Conservation (phyloP, 2,888 invertebrate species). For the Hedychridium roseum region DNA sequence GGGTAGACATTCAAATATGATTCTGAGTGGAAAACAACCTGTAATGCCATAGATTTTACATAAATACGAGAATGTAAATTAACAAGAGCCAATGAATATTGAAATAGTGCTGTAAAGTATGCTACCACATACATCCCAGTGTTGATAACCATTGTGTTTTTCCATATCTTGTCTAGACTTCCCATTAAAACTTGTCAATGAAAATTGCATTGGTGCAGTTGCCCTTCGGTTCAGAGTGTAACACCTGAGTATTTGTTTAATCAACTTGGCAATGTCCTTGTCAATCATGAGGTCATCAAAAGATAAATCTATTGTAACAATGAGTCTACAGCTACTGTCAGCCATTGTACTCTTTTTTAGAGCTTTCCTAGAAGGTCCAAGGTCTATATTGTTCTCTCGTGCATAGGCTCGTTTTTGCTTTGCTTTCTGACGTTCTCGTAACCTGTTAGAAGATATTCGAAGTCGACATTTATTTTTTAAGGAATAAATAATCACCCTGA, state of each 20-base stretch:
- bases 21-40: slow-evolving; percentile 76
- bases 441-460: slow-evolving; percentile 45
- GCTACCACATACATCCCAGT: slow-evolving; percentile 84
- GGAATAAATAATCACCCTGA: not conserved
- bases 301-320: slow-evolving; percentile 87
- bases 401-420: slow-evolving; percentile 77
- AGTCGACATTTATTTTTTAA: slow-evolving; percentile 1
- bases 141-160: slow-evolving; percentile 85
- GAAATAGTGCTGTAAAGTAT: not conserved
- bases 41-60: slow-evolving; percentile 35
- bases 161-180: slow-evolving; percentile 77
- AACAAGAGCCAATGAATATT: not conserved
- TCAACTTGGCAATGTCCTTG: slow-evolving; percentile 86
- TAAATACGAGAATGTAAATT: not conserved
- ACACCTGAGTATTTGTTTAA: slow-evolving; percentile 89
- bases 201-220: slow-evolving; percentile 79
- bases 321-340: slow-evolving; percentile 73
- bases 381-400: slow-evolving; percentile 73
- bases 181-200: slow-evolving; percentile 82
- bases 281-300: slow-evolving; percentile 92
- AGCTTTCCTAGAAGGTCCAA: slow-evolving; percentile 82
- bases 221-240: slow-evolving; percentile 91
- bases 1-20: slow-evolving; percentile 77
- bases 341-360: slow-evolving; percentile 78
- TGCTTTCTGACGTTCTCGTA: slow-evolving; percentile 75